Conservation (phyloP, 1,140 invertebrate species). For the Drosophila insularis region DNA sequence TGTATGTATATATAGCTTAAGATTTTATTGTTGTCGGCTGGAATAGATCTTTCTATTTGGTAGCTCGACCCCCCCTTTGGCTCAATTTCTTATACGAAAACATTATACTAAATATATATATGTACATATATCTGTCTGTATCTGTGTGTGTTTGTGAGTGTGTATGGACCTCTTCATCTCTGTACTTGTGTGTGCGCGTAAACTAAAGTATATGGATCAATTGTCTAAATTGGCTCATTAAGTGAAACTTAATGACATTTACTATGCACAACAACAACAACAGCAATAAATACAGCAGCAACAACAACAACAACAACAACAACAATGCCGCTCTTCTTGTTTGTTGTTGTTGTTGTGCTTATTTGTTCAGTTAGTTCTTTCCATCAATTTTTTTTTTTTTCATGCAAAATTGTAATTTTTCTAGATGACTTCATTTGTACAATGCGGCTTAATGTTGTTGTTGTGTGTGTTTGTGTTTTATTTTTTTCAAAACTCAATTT, state of each 20-base stretch:
- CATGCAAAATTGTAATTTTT: constrained; percentile 15
- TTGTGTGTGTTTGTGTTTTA: not conserved
- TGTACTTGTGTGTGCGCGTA: constrained; percentile 50
- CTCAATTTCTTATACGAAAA: constrained; percentile 21
- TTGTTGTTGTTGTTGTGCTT: constrained; percentile 33
- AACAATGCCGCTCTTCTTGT: constrained; percentile 18
- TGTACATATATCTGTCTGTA: constrained; percentile 15
- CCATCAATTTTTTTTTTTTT: not conserved
- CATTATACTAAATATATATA: constrained; percentile 1
- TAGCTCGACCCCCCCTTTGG: constrained; percentile 36
- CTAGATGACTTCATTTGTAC: constrained; percentile 23
- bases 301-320: constrained; percentile 34
- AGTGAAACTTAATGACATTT: constrained; percentile 80
- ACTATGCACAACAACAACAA: constrained; percentile 62
- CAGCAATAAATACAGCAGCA: constrained; percentile 35
- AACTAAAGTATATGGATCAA: constrained; percentile 79
- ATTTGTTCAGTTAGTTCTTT: constrained; percentile 25
- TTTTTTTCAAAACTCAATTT: not conserved
- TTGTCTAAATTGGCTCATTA: constrained; percentile 80
- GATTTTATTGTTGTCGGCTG: constrained; percentile 25
- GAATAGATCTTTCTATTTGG: constrained; percentile 40
- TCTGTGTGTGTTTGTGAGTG: constrained; percentile 39
- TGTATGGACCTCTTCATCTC: constrained; percentile 24
- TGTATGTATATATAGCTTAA: constrained; percentile 26
- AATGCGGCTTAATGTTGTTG: not conserved